phyloP scores from a whole-genome alignment of 2,797 vertebrate species.

The Aphelocoma californica region DNA sequence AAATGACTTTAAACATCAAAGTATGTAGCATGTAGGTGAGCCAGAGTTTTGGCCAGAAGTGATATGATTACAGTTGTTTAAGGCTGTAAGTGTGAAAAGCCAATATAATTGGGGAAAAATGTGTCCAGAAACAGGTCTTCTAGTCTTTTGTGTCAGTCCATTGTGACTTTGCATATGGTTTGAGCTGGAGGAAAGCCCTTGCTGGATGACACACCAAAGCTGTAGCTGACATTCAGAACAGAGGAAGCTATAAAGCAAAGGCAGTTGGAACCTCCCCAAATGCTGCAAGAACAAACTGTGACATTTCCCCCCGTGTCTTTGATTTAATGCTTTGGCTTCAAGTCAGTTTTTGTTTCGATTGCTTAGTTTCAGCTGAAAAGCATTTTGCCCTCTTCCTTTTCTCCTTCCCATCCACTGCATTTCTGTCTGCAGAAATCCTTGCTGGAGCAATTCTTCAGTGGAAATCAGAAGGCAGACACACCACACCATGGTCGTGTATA shows the following conservation, averaged over 20 bases:
- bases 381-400: not conserved
- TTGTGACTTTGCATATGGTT: not conserved
- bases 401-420: not conserved
- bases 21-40: not conserved
- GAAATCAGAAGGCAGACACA: not conserved
- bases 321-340: constrained; percentile 44
- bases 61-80: not conserved
- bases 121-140: not conserved
- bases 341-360: not conserved
- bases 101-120: not conserved
- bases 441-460: not conserved
- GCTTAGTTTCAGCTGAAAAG: not conserved
- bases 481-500: not conserved
- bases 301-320: not conserved
- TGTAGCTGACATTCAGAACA: not conserved
- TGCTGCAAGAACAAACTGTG: constrained; percentile 27
- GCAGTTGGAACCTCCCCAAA: constrained; percentile 1
- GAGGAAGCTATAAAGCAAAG: not conserved
- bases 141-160: not conserved
- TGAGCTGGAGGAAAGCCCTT: not conserved
- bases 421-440: not conserved
- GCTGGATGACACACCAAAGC: not conserved
- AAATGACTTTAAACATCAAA: not conserved
- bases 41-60: not conserved
- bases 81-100: not conserved